Evolutionary conservation across 2,113 vertebrate genomes (phyloP).

Genomic region (Nothocercus nigrocapillus): DNA sequence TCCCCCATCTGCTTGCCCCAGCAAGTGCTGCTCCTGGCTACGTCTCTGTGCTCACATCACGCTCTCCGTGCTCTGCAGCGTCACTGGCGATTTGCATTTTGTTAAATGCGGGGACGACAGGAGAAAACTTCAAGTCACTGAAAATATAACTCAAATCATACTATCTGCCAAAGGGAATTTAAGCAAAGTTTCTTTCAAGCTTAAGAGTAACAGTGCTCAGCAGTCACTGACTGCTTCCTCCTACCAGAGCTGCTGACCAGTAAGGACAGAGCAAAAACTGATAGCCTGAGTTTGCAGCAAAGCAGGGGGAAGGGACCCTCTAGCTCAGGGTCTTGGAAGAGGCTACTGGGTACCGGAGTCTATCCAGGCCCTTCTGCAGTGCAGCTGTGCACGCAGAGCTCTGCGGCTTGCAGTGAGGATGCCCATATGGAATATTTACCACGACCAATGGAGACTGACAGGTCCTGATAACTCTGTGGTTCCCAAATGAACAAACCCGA

Average conservation of each 20-base stretch:
- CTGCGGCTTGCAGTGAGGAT: background rate
- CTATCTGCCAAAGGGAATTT: conserved; percentile 1
- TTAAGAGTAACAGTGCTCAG: background rate
- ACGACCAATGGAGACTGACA: background rate
- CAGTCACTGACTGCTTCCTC: background rate
- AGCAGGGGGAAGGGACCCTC: background rate
- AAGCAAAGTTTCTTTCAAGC: background rate
- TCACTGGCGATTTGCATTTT: background rate
- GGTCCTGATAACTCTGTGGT: background rate
- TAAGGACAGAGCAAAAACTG: background rate
- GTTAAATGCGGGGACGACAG: background rate
- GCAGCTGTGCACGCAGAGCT: background rate
- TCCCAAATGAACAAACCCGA: background rate
- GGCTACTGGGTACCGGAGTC: background rate
- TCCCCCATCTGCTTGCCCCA: background rate
- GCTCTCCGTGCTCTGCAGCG: background rate
- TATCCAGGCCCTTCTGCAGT: background rate
- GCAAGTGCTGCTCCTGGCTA: background rate
- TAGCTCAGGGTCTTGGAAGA: background rate
- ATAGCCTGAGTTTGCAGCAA: background rate
- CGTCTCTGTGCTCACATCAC: background rate
- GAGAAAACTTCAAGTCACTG: conserved; percentile 26
- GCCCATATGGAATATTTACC: background rate
- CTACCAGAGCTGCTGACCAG: background rate
- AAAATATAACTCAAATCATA: conserved; percentile 34